Base-by-base conservation (phyloP, 2,888 invertebrate species). In the Diaphora mendica region DNA sequence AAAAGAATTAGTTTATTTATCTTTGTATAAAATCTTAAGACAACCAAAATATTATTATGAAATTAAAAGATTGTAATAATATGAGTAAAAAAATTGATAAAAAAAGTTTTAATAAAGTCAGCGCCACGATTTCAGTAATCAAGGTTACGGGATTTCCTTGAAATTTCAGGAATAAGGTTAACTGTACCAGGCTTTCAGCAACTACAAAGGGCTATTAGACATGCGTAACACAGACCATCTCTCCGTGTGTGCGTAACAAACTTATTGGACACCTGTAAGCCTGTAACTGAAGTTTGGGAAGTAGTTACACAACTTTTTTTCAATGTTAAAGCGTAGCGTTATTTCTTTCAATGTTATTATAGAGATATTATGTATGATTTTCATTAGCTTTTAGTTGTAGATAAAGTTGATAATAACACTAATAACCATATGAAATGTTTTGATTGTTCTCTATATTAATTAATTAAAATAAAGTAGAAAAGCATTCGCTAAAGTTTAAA, bases 111-210 rank as follows among this genome's bases (percentile, higher is more conserved):
- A 55, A 3, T n/a, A 55, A 44, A 64, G 51, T 69, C 39, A 65
- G 13, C 4, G 26, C 20, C 33, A 68, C 55, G 33, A 64, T 55
- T 68, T 69, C 73, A 65, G 69, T 35, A 33, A 66, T 71, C 59
- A 68, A 70, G 67, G 70, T 76, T 73, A 67, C 85, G 9, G 82
- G 82, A 79, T 91, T 94, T 94, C 93, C 94, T 93, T 94, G 93
- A 94, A 93, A 93, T 91, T 92, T 93, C 92, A 94, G 93, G 89
- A 95, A 94, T 95, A 95, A 95, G 95, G 95, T 95, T 95, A 95
- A 91, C 88, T 89, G 84, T 92, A 95, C 95, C 87, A 94, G 94
- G 94, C 75, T 0, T 75, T 33, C 88, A 95, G 86, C 84, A 82
- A 69, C 62, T 64, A 71, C 51, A 64, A 75, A 89, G 88, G 88